Evolutionary conservation across 2,113 vertebrate genomes (phyloP).

Genomic region (Hippocampus zosterae): DNA sequence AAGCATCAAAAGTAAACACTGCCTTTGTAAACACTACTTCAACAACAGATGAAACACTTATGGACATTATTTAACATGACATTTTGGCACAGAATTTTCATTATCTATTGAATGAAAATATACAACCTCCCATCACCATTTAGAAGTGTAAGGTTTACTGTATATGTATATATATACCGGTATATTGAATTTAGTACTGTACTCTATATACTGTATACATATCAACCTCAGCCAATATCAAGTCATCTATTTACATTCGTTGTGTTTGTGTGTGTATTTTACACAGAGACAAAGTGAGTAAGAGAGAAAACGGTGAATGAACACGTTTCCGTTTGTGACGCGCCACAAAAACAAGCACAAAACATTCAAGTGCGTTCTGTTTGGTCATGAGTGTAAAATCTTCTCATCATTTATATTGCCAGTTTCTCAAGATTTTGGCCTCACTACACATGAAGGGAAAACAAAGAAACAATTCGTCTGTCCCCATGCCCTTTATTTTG

Average conservation of each 20-base stretch:
- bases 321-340: conserved; percentile 24
- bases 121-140: conserved; percentile 54
- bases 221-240: conserved; percentile 67
- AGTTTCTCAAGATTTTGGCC: conserved; percentile 45
- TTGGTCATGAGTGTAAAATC: conserved; percentile 23
- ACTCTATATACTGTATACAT: conserved; percentile 34
- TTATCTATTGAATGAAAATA: conserved; percentile 69
- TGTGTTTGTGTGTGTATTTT: conserved; percentile 36
- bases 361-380: conserved; percentile 43
- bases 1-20: conserved; percentile 62
- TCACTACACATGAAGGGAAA: conserved; percentile 21
- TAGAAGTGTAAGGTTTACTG: conserved; percentile 51
- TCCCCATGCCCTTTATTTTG: conserved; percentile 8
- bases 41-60: conserved; percentile 70
- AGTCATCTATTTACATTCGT: conserved; percentile 80
- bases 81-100: conserved; percentile 79
- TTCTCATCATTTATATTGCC: conserved; percentile 20
- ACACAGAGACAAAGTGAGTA: conserved; percentile 43
- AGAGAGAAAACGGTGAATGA: conserved; percentile 31
- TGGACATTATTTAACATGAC: conserved; percentile 69
- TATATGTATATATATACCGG: conserved; percentile 38
- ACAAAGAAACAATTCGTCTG: conserved; percentile 21
- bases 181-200: conserved; percentile 21
- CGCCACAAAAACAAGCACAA: conserved; percentile 26
- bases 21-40: conserved; percentile 71